Conservation (phyloP, 2,797 vertebrate genomes). For the Gadopsis marmoratus region DNA sequence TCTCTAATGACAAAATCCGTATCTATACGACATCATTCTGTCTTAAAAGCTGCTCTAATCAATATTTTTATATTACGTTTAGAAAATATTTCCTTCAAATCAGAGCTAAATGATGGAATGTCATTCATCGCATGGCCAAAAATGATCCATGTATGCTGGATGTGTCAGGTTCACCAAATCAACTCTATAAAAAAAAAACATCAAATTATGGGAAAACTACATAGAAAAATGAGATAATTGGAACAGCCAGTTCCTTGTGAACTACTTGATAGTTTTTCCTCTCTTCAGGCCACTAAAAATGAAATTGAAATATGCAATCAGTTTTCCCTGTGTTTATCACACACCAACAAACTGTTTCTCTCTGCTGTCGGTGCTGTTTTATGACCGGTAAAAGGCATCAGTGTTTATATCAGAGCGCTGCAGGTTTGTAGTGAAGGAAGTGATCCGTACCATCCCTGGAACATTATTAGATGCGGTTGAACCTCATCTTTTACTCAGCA, state of each 20-base stretch:
- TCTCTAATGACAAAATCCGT: neutral
- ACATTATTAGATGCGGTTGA: slow-evolving; percentile 59
- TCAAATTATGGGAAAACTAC: neutral
- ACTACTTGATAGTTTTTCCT: too few relatives aligned
- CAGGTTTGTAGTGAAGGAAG: slow-evolving; percentile 65
- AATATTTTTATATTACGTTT: neutral
- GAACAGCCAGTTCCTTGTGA: too few relatives aligned
- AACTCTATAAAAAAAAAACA: too few relatives aligned
- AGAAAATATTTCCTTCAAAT: too few relatives aligned
- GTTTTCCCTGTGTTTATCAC: slow-evolving; percentile 14
- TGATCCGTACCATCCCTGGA: slow-evolving; percentile 32
- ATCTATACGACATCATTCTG: neutral
- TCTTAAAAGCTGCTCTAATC: neutral
- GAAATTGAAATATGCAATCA: too few relatives aligned
- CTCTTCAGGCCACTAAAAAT: neutral
- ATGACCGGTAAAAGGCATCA: slow-evolving; percentile 25
- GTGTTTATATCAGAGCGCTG: slow-evolving; percentile 39
- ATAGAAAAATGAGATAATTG: too few relatives aligned
- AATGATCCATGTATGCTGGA: too few relatives aligned
- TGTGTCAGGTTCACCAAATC: too few relatives aligned
- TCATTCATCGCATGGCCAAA: too few relatives aligned
- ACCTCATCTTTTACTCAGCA: slow-evolving; percentile 45
- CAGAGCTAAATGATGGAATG: neutral
- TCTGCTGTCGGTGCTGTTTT: slow-evolving; percentile 33
- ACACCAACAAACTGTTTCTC: slow-evolving; percentile 10